A percentile compares a stretch with the other conserved stretches of the same genome.
phyloP scores from a whole-genome alignment of 2,888 invertebrate species.

The Neoitamus cyanurus region DNA sequence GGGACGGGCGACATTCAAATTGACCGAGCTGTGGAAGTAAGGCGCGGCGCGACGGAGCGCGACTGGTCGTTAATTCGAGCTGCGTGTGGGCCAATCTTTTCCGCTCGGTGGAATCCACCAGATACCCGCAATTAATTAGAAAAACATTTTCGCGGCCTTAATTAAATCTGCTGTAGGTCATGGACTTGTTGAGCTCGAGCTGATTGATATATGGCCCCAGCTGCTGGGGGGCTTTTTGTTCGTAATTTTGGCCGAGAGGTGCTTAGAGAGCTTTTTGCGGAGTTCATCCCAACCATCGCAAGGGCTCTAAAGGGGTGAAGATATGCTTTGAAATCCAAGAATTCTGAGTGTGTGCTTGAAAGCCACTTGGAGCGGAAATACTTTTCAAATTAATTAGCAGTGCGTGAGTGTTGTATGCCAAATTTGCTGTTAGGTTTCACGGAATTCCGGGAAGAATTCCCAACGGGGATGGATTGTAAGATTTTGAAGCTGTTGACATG shows the following conservation, averaged over 20 bases:
- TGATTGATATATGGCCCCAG: background rate
- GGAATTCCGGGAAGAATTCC: background rate
- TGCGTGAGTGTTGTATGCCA: background rate
- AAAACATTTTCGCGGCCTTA: constrained; percentile 13
- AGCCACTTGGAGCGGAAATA: background rate
- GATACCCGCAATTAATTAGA: constrained; percentile 1
- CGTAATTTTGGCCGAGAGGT: background rate
- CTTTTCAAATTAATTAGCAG: background rate
- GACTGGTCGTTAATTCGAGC: background rate
- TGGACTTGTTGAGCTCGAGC: background rate
- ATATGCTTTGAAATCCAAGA: background rate
- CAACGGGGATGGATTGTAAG: background rate
- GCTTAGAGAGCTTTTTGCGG: background rate
- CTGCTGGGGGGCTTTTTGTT: background rate
- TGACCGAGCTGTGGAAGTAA: background rate
- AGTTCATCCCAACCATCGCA: background rate
- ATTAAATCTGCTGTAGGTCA: constrained; percentile 34
- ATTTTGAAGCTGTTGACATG: background rate
- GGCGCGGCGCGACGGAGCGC: background rate
- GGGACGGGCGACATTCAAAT: background rate
- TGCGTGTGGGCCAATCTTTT: constrained; percentile 9
- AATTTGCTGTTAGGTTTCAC: background rate
- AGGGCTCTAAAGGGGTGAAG: background rate
- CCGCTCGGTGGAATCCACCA: background rate
- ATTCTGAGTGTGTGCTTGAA: background rate